Base-by-base conservation (phyloP, 37 sponge, comb jelly and placozoan genomes). In the Eunapius fragilis region DNA sequence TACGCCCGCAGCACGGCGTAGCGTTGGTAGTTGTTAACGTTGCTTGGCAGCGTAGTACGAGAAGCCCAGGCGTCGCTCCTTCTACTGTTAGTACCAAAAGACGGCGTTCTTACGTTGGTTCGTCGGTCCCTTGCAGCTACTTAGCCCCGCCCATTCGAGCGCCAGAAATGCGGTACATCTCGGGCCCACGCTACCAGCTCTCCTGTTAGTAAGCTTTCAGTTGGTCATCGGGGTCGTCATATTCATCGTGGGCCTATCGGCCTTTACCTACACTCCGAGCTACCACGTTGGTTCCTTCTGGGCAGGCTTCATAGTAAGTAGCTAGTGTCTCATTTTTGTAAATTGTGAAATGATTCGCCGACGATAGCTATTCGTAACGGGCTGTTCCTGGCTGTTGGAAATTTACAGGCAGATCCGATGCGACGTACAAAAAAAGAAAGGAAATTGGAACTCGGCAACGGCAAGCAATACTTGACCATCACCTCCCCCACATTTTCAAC, bases 221-320 rank as follows among this genome's bases (percentile, higher is more conserved):
- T 11, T 72, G 9, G 25, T 72, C 27, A 26, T 82, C 1, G 72
- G 74, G 2, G 71, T 34, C 25, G 10, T 33, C 2, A 30, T 85
- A 4, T 12, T 85, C 32, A 2, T n/a, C n/a, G n/a, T 85, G 38
- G 86, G 86, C 2, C n/a, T 76, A 12, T 28, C 79, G 37, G 78
- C 86, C 19, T 67, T 70, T 24, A 32, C 76, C 14, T 31, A 28
- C 31, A 85, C 86, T 4, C 79, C 86, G 7, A 67, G 32, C 24
- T 85, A 78, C 45, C n/a, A 28, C 28, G 3, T 48, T 13, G 86
- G 86, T 10, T 34, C 69, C 26, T 85, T 85, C 68, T 85, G 86
- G 86, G 75, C 79, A 4, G 86, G 86, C 4, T 27, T 84, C 2
- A 23, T 74, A 47, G 85, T 84, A 74, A 68, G 77, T 31, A 0